Conservation (phyloP, 1,140 invertebrate genomes). For the Ridgeia piscesae region DNA sequence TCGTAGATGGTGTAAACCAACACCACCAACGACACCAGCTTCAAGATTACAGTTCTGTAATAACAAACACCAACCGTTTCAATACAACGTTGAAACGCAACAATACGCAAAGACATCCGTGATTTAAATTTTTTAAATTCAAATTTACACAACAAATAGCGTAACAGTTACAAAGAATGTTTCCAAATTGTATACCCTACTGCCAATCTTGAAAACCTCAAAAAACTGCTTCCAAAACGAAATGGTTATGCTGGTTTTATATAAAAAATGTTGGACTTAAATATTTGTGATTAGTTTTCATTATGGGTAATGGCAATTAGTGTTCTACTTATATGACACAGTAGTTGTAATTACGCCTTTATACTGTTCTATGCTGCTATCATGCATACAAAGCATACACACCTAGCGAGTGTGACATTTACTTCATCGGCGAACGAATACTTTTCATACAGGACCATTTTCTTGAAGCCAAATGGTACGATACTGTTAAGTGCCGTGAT, state of each 20-base stretch:
- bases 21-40: background rate
- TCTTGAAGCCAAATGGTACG: constrained; percentile 1
- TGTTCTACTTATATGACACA: no score
- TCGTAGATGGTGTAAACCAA: background rate
- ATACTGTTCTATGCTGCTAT: no score
- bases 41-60: background rate
- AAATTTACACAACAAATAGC: no score
- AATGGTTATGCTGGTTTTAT: no score
- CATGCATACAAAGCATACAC: no score
- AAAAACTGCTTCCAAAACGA: background rate
- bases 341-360: no score
- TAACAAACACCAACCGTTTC: background rate
- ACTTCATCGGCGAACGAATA: background rate
- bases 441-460: background rate
- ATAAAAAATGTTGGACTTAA: no score
- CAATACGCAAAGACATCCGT: background rate
- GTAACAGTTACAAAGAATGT: background rate
- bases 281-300: background rate
- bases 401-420: constrained; percentile 8
- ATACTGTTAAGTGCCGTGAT: background rate
- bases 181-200: no score
- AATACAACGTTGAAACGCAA: no score
- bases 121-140: no score
- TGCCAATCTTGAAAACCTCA: background rate
- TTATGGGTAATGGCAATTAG: no score